phyloP scores from a whole-genome alignment of 1,140 invertebrate genomes.

The Eubasilissa regina region DNA sequence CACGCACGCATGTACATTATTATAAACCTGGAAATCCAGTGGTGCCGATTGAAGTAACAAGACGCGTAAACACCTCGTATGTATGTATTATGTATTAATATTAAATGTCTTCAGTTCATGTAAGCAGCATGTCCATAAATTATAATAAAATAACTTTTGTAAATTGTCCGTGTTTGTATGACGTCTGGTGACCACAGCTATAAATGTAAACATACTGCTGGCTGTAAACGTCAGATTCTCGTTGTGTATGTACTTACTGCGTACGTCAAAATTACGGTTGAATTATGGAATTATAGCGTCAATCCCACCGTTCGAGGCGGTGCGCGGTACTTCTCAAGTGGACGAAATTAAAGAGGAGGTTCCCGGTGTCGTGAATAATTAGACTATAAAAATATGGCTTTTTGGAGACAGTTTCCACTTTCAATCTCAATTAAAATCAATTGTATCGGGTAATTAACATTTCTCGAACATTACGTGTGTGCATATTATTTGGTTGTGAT shows the following conservation, averaged over 20 bases:
- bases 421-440: slow-evolving; percentile 30
- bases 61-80: too few species aligned
- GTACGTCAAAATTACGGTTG: slow-evolving; percentile 52
- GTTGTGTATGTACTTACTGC: slow-evolving; percentile 53
- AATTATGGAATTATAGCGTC: slow-evolving; percentile 41
- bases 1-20: too few species aligned
- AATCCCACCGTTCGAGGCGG: background rate
- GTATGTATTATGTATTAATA: too few species aligned
- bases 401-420: background rate
- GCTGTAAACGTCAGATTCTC: slow-evolving; percentile 53
- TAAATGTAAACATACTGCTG: slow-evolving; percentile 4
- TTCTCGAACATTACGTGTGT: background rate
- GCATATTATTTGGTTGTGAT: slow-evolving; percentile 15
- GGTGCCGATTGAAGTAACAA: too few species aligned
- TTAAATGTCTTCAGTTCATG: too few species aligned
- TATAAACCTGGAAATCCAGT: too few species aligned
- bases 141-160: too few species aligned
- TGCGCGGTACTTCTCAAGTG: slow-evolving; percentile 24
- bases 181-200: slow-evolving; percentile 3
- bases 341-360: slow-evolving; percentile 39
- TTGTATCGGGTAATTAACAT: slow-evolving; percentile 15
- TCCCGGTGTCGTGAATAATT: slow-evolving; percentile 38
- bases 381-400: slow-evolving; percentile 25
- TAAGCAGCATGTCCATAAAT: too few species aligned
- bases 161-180: slow-evolving; percentile 12